Base-by-base conservation (phyloP, 2,797 vertebrate genomes). In the Rhinogobio ventralis region DNA sequence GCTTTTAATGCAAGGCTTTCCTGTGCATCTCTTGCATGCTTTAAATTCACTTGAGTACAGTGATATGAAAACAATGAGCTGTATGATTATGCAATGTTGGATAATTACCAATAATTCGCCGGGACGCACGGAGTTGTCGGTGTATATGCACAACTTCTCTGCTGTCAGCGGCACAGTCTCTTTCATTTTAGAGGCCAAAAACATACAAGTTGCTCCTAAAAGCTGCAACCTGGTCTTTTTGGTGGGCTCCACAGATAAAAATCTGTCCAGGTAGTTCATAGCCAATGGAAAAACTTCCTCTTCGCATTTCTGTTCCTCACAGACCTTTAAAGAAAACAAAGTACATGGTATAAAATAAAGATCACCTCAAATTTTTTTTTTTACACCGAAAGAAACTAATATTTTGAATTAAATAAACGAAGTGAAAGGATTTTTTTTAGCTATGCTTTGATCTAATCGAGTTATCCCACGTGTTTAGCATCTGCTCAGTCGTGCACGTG, bases 231-330 rank as follows among this genome's bases (percentile, higher is more conserved):
- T 93, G 86, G 94, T 96, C 92, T 99, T 99, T 92, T 96, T 97
- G 89, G 96, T 95, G 84, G 96, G 94, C 92, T 98, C 97, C 81
- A 99, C 96, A 30, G 98, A 98, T 92, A 99, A 93, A 94, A 97
- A 99, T 93, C 98, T 95, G 95, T 99, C 98, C 96, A 99, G 95
- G 94, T 98, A 99, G 96, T 99, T 99, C 97, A 99, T 98, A 89
- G 98, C 98, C 94, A 99, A 94, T 46, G 98, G 97, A 91, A 99
- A 99, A 90, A 99, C 98, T 92, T 98, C 98, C 92, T 99, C 98
- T 95, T 99, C 98, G 80, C 98, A 99, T 92, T 98, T 98, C 95
- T 99, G 97, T 87, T 99, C 98, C 92, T 99, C 98, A 85, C 98
- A 99, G 86, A 99, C 98, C 98, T 99, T 91, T 11, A 90, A 87